Evolutionary conservation across 1,140 invertebrate species (phyloP), one percentile per base, ranked within the genome.

Genomic region (Bathynomus jamesi): DNA sequence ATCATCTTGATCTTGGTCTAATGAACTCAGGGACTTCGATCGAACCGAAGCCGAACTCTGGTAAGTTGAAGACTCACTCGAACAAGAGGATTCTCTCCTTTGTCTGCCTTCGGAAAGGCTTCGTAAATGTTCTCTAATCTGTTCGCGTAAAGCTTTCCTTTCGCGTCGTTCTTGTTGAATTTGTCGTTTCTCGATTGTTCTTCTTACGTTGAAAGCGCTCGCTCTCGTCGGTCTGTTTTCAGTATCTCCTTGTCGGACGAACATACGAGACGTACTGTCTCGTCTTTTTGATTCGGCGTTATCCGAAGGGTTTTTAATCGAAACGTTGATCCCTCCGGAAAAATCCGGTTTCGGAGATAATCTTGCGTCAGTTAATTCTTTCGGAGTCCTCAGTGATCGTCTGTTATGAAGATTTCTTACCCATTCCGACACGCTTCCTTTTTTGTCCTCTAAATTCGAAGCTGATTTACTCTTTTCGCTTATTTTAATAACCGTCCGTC

Each of bases 381-480:
- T 60, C 4, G 53, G 64, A n/a, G 21, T 7, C 21, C 74, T 46
- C 28, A 77, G 67, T 24, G 75, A 77, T 13, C 72, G 60, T 11
- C 75, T 60, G 4, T 69, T 69, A 32, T 77, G 70, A 17, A 67
- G 27, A n/a, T 74, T 61, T 30, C 72, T 61, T 5, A 71, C 32
- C 67, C 70, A 77, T 61, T 67, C 71, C 10, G 76, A 67, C 17
- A 60, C 32, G 4, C 40, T 28, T 17, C 65, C 24, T 10, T 74
- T 61, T 8, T 61, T 28, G 3, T 70, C 61, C 17, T 61, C 13
- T 3, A 74, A 30, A 27, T 63, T 72, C 25, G 70, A 69, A n/a
- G 76, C 70, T 4, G 76, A 77, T 64, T 77, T 77, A 64, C 76
- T 77, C 70, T 77, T 77, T 53, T 71, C 68, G 67, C 32, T 74